Evolutionary conservation across 2,888 invertebrate genomes (phyloP).

Genomic region (Volucella zonaria): DNA sequence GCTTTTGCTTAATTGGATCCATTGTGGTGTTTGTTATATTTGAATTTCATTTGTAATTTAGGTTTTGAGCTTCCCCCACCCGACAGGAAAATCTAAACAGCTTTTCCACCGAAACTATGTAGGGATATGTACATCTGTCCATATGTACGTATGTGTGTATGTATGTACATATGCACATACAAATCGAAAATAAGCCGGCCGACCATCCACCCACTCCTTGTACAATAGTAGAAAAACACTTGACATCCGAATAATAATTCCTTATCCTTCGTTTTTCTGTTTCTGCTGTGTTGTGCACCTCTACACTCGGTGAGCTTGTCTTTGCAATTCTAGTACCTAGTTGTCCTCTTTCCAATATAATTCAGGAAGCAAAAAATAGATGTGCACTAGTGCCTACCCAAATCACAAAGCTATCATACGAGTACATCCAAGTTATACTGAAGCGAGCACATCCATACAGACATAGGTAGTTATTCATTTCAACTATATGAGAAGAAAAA

Average conservation of each 20-base stretch:
- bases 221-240: neutral
- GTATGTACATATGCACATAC: too few species aligned
- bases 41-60: constrained; percentile 50
- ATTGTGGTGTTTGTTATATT: constrained; percentile 56
- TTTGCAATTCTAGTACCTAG: constrained; percentile 8
- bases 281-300: constrained; percentile 6
- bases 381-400: constrained; percentile 17
- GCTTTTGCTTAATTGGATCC: constrained; percentile 63
- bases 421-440: constrained; percentile 16
- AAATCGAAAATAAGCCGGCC: neutral
- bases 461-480: constrained; percentile 58
- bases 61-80: constrained; percentile 6
- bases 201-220: neutral
- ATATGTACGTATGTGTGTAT: too few species aligned
- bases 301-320: constrained; percentile 1
- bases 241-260: constrained; percentile 20
- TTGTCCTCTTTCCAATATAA: constrained; percentile 33
- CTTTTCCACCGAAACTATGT: too few species aligned
- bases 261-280: neutral
- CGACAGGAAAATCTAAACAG: too few species aligned
- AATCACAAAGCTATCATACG: constrained; percentile 40
- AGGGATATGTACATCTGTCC: too few species aligned
- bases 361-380: constrained; percentile 25
- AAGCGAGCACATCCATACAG: neutral
- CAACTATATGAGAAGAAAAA: constrained; percentile 46